Percentiles rank a stretch among this genome's conserved stretches.
phyloP scores from a whole-genome alignment of 2,888 invertebrate genomes.

The Euplexia lucipara region DNA sequence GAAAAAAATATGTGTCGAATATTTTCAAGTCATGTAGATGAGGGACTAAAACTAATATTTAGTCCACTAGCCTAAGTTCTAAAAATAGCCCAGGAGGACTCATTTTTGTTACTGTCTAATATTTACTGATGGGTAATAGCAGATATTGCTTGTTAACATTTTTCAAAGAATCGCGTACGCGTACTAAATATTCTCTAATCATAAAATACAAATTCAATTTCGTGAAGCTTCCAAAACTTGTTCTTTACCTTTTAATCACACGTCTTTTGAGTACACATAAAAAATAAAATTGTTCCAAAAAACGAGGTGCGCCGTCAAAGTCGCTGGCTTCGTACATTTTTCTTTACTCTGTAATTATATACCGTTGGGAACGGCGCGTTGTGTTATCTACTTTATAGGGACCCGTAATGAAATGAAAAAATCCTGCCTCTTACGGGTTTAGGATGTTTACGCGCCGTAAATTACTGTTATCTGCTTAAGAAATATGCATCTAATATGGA shows the following conservation, averaged over 20 bases:
- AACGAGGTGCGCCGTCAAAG: constrained; percentile 54
- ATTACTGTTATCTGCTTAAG: constrained; percentile 65
- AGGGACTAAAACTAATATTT: no score
- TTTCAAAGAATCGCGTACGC: not conserved
- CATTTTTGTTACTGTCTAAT: no score
- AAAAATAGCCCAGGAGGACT: no score
- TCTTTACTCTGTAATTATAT: constrained; percentile 66
- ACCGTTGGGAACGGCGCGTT: constrained; percentile 59
- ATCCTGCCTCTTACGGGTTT: constrained; percentile 62
- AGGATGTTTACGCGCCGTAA: constrained; percentile 65
- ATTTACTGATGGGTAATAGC: not conserved
- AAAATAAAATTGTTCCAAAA: constrained; percentile 58
- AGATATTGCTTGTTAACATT: not conserved
- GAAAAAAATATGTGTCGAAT: no score
- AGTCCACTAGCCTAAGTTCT: no score
- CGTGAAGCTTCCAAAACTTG: constrained; percentile 43
- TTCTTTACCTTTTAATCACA: constrained; percentile 57
- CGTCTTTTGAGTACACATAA: constrained; percentile 51
- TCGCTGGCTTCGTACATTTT: constrained; percentile 57
- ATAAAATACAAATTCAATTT: constrained; percentile 54
- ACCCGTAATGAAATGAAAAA: constrained; percentile 68
- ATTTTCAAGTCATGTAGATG: no score
- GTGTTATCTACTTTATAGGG: constrained; percentile 67
- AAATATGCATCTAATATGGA: constrained; percentile 66
- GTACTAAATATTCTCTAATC: constrained; percentile 38